These are phyloP conservation scores for Sinella curviseta DNA, from an alignment of 1,140 invertebrate genomes.

Conservation along the genomic window DNA sequence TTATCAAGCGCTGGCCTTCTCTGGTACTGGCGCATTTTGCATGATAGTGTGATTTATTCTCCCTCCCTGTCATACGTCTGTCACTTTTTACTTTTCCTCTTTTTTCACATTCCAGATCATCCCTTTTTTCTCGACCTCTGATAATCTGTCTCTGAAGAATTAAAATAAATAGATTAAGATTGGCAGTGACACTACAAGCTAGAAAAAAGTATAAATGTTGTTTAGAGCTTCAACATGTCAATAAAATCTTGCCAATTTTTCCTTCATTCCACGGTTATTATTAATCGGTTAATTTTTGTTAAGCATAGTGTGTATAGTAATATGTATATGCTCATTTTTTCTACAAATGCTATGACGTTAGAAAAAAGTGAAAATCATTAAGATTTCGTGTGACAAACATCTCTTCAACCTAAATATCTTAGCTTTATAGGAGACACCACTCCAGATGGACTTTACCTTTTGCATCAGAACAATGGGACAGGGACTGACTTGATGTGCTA, in stretches of 20 bases:
- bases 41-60: background rate
- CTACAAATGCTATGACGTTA: background rate
- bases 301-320: background rate
- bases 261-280: background rate
- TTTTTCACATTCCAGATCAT: background rate
- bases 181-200: background rate
- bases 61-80: background rate
- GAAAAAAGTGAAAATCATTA: background rate
- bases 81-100: background rate
- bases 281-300: background rate
- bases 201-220: too few relatives aligned
- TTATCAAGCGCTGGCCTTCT: background rate
- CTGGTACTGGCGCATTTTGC: background rate
- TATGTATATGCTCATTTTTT: background rate
- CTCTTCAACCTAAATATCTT: background rate
- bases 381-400: background rate
- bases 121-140: background rate
- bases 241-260: background rate
- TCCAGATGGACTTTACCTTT: background rate
- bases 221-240: conserved; percentile 1
- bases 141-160: background rate
- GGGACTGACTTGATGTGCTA: background rate
- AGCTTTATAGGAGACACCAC: background rate
- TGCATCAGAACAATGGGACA: background rate
- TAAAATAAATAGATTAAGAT: background rate